phyloP scores from a whole-genome alignment of 2,797 vertebrate genomes.

The Leptatherina wallacei region DNA sequence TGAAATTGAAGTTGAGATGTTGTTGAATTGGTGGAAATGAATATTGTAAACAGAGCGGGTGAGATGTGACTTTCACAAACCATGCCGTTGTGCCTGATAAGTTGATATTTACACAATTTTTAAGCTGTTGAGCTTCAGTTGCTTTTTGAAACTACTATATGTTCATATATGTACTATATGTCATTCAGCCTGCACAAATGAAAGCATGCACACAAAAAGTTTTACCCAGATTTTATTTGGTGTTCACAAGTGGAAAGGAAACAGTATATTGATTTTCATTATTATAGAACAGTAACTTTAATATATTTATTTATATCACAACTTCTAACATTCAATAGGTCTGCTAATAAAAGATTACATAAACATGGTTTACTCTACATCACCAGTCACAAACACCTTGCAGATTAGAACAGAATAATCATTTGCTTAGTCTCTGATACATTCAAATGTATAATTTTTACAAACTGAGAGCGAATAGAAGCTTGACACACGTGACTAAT shows the following conservation, averaged over 20 bases:
- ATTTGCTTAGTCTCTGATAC: background rate
- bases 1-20: conserved; percentile 37
- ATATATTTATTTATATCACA: background rate
- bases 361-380: background rate
- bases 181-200: conserved; percentile 18
- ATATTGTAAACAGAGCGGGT: conserved; percentile 48
- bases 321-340: background rate
- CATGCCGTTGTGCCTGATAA: conserved; percentile 18
- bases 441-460: conserved; percentile 1
- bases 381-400: background rate
- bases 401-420: conserved; percentile 11
- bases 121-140: conserved; percentile 8
- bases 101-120: conserved; percentile 35
- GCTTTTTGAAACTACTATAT: background rate
- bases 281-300: background rate
- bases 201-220: background rate
- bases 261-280: background rate
- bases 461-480: conserved; percentile 3
- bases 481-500: conserved; percentile 26
- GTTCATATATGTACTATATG: conserved; percentile 5
- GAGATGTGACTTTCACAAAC: conserved; percentile 55
- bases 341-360: background rate
- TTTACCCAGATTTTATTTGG: conserved; percentile 39
- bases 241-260: conserved; percentile 14
- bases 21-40: conserved; percentile 37